These are phyloP conservation scores for Scaeva pyrastri DNA, from an alignment of 2,888 invertebrate genomes.

Conservation along the genomic window DNA sequence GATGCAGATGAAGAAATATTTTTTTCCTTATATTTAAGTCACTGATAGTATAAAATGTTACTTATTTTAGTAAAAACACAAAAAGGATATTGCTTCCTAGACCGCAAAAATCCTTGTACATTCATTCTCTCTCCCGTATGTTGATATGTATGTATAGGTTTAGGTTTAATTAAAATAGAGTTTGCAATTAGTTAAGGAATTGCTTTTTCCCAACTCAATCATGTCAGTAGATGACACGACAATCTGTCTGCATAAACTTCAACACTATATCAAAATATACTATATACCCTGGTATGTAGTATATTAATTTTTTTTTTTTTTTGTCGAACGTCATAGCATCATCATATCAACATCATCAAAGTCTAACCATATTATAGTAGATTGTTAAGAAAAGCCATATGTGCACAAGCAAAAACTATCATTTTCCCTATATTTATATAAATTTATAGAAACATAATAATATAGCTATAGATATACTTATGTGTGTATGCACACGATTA, in stretches of 20 bases:
- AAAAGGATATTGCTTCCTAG: too few relatives aligned
- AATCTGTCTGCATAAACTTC: constrained; percentile 20
- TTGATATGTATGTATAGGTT: background rate
- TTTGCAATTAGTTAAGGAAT: constrained; percentile 47
- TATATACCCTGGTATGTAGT: background rate
- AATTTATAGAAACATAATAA: too few relatives aligned
- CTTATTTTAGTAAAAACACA: too few relatives aligned
- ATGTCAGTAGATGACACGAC: background rate
- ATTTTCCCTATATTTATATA: background rate
- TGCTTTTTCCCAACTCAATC: constrained; percentile 29
- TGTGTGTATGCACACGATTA: constrained; percentile 38
- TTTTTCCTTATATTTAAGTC: background rate
- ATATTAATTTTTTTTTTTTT: background rate
- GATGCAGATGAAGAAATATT: constrained; percentile 17
- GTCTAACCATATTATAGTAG: constrained; percentile 18
- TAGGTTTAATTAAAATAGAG: constrained; percentile 35
- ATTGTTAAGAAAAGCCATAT: constrained; percentile 7
- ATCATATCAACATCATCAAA: constrained; percentile 23
- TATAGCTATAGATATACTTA: background rate
- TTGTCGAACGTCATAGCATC: constrained; percentile 2
- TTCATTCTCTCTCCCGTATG: background rate
- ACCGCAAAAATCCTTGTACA: background rate
- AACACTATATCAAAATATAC: constrained; percentile 1
- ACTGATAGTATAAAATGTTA: too few relatives aligned
- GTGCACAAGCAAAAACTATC: background rate